A percentile compares a stretch with the other conserved stretches of the same genome.
Conservation (phyloP, 2,888 invertebrate genomes). For the Tetramorium bicarinatum region DNA sequence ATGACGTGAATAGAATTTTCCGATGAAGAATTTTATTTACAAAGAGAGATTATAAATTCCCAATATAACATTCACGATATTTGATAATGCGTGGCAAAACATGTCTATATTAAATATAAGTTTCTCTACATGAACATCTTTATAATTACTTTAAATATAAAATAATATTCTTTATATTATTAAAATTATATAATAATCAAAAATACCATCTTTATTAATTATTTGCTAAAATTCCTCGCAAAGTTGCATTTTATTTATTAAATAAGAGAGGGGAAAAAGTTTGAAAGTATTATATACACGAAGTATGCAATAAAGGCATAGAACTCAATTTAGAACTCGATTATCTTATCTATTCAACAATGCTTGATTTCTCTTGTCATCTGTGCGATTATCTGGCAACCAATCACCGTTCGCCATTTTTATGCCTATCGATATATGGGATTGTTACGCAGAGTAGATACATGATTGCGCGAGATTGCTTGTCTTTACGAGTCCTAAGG, state of each 20-base stretch:
- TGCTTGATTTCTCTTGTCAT: background rate
- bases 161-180: background rate
- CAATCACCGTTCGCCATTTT: background rate
- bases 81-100: background rate
- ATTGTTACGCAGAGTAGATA: background rate
- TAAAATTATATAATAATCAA: background rate
- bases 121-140: background rate
- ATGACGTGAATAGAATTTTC: constrained; percentile 19
- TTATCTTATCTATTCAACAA: background rate
- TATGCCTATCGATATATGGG: background rate
- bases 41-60: background rate
- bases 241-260: background rate
- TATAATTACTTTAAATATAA: constrained; percentile 14
- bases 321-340: background rate
- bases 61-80: constrained; percentile 9
- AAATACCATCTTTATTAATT: constrained; percentile 43
- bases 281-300: background rate
- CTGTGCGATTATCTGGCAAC: background rate
- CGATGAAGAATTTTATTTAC: constrained; percentile 27
- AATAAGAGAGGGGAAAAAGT: background rate
- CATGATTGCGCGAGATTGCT: constrained; percentile 48
- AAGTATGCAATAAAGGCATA: background rate
- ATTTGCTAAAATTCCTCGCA: background rate
- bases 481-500: constrained; percentile 58
- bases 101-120: background rate